phyloP scores from a whole-genome alignment of 30 jellyfish, hydroid and myxozoan species.

The Nemopilema nomurai region DNA sequence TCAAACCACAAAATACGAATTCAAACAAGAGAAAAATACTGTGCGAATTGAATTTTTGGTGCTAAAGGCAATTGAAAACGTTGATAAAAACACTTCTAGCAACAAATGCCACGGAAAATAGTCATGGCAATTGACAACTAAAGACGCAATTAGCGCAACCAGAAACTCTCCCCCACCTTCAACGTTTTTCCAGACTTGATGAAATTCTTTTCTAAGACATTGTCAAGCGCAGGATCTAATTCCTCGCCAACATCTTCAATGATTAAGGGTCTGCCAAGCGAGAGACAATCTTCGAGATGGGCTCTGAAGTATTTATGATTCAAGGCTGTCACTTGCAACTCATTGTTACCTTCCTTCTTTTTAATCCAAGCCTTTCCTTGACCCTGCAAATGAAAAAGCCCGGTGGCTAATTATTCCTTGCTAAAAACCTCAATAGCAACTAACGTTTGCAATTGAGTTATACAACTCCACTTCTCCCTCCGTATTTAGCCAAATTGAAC shows the following conservation, averaged over 20 bases:
- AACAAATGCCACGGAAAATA: too few relatives aligned
- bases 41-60: too few relatives aligned
- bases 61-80: too few relatives aligned
- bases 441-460: too few relatives aligned
- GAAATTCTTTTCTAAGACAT: conserved; percentile 77
- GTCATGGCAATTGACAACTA: too few relatives aligned
- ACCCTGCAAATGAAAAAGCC: conserved; percentile 47
- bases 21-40: too few relatives aligned
- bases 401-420: not conserved
- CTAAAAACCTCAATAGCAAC: not conserved
- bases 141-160: too few relatives aligned
- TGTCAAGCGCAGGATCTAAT: conserved; percentile 81
- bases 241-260: conserved; percentile 87
- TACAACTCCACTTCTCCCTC: not conserved
- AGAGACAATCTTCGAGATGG: conserved; percentile 80
- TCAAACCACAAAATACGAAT: too few relatives aligned
- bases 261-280: conserved; percentile 77
- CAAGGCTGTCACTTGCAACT: conserved; percentile 75
- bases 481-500: not conserved
- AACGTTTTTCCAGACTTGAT: conserved; percentile 76
- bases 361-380: conserved; percentile 92
- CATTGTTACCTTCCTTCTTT: conserved; percentile 73
- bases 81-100: too few relatives aligned
- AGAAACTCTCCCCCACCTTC: conserved; percentile 62
- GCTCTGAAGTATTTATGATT: conserved; percentile 84